Evolutionary conservation across 2,113 vertebrate species (phyloP).

Genomic region (Rhinolophus ferrumequinum): DNA sequence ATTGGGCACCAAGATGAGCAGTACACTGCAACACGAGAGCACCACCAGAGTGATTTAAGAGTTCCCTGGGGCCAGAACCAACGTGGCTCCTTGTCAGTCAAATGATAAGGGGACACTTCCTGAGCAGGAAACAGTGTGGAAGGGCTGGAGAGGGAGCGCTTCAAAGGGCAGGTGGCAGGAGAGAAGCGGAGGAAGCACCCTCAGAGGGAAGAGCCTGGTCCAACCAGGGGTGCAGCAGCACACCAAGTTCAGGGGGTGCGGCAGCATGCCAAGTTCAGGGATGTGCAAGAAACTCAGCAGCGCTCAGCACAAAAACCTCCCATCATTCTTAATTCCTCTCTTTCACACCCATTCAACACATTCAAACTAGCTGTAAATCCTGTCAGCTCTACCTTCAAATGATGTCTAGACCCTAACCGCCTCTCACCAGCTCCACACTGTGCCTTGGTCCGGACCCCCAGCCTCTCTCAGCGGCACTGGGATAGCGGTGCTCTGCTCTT

Average conservation of each 20-base stretch:
- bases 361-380: neutral
- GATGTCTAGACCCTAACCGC: neutral
- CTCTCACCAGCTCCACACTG: neutral
- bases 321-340: neutral
- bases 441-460: neutral
- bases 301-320: fast-evolving
- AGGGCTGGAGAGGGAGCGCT: neutral
- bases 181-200: neutral
- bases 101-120: neutral
- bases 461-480: neutral
- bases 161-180: neutral
- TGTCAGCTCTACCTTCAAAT: fast-evolving
- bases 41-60: neutral
- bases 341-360: neutral
- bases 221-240: neutral
- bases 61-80: neutral
- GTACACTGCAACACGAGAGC: neutral
- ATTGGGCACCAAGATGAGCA: neutral
- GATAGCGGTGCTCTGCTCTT: neutral
- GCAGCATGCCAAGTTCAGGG: neutral
- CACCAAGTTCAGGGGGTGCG: neutral
- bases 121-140: neutral
- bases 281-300: fast-evolving
- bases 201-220: neutral
- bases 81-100: neutral